These are phyloP conservation scores for Montipora foliosa DNA, from an alignment of 64 coral and sea anemone genomes.

Conservation along the genomic window DNA sequence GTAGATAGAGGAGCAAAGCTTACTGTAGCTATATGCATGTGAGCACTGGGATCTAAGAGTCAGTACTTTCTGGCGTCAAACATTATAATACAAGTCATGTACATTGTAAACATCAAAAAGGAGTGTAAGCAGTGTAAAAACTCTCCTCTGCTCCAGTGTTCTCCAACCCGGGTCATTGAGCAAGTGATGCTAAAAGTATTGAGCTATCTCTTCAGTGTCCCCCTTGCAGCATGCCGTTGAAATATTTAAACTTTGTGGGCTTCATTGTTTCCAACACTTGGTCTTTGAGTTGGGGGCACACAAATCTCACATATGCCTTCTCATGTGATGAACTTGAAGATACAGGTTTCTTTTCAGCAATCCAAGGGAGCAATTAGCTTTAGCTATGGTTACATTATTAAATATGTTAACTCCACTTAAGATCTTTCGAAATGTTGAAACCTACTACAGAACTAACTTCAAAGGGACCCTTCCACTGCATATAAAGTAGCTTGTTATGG, in stretches of 20 bases:
- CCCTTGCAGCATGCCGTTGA: slow-evolving; percentile 24
- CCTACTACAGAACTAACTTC: too few relatives aligned
- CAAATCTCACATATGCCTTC: slow-evolving; percentile 47
- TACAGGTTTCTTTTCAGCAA: slow-evolving; percentile 64
- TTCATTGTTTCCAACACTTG: slow-evolving; percentile 55
- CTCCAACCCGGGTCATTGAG: slow-evolving; percentile 33
- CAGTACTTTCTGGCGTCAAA: too few relatives aligned
- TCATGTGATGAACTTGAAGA: background rate
- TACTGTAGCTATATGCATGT: too few relatives aligned
- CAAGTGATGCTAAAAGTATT: slow-evolving; percentile 47
- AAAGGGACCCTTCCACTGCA: too few relatives aligned
- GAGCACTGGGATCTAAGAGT: too few relatives aligned
- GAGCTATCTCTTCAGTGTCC: slow-evolving; percentile 19
- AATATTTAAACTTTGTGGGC: slow-evolving; percentile 53
- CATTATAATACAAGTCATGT: background rate
- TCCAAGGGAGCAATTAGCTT: slow-evolving; percentile 67
- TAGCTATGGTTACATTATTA: slow-evolving; percentile 37
- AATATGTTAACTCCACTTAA: slow-evolving; percentile 60
- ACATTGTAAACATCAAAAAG: slow-evolving; percentile 24
- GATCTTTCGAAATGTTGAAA: slow-evolving; percentile 45
- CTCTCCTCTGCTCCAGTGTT: slow-evolving; percentile 32
- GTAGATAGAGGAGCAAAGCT: slow-evolving; percentile 39
- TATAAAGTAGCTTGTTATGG: too few relatives aligned
- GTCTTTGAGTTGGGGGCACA: slow-evolving; percentile 38
- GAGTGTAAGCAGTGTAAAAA: background rate